Conservation (phyloP, 2,797 vertebrate species). For the Hippoglossus hippoglossus region DNA sequence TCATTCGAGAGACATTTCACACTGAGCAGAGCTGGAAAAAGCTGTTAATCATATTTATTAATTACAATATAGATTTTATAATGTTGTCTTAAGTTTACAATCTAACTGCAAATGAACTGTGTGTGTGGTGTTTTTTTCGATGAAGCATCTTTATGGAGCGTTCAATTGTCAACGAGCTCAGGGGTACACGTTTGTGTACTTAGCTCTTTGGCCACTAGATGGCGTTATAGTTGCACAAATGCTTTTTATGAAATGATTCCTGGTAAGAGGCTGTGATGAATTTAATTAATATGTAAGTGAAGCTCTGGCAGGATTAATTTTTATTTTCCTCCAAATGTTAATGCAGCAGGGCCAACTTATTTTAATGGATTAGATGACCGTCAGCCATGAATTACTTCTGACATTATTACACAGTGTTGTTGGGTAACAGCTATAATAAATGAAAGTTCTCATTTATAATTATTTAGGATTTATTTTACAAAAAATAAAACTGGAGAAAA, state of each 20-base stretch:
- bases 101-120: conserved; percentile 11
- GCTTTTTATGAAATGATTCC: conserved; percentile 16
- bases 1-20: conserved; percentile 1
- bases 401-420: background rate
- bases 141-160: background rate
- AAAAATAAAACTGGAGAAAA: conserved; percentile 6
- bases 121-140: background rate
- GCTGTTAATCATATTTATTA: background rate
- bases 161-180: background rate
- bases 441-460: conserved; percentile 3
- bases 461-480: conserved; percentile 1
- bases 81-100: background rate
- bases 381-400: conserved; percentile 8
- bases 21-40: conserved; percentile 3
- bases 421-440: background rate
- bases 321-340: conserved; percentile 38
- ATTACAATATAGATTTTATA: too few relatives aligned
- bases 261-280: conserved; percentile 11
- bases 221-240: conserved; percentile 69
- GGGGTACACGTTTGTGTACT: background rate
- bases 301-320: conserved; percentile 33
- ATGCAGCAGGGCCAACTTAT: conserved; percentile 8
- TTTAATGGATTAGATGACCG: conserved; percentile 32
- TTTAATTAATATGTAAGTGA: conserved; percentile 45
- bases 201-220: conserved; percentile 70